Evolutionary conservation across 2,888 invertebrate species (phyloP).

Genomic region (Erannis defoliaria): DNA sequence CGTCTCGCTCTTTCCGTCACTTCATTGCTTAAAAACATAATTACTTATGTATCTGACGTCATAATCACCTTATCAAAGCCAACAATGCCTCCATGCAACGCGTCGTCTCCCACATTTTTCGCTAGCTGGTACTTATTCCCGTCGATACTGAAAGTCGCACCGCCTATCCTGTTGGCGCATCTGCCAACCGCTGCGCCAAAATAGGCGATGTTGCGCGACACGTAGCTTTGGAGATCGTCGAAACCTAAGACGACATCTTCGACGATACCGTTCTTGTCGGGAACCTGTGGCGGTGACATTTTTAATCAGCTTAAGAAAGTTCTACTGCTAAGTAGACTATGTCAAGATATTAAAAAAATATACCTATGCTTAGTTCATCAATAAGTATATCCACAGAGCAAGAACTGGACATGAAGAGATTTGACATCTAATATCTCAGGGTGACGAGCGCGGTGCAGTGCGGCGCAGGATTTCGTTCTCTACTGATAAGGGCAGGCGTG

Average conservation of each 20-base stretch:
- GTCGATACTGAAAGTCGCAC: slow-evolving; percentile 84
- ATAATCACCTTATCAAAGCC: slow-evolving; percentile 91
- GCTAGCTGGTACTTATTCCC: slow-evolving; percentile 89
- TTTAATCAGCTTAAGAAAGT: background rate
- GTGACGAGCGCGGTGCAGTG: too few species aligned
- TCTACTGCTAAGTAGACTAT: too few species aligned
- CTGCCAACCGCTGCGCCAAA: slow-evolving; percentile 95
- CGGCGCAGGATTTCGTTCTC: too few species aligned
- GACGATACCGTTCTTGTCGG: slow-evolving; percentile 89
- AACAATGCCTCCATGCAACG: slow-evolving; percentile 94
- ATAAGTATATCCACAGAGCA: too few species aligned
- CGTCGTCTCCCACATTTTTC: slow-evolving; percentile 90
- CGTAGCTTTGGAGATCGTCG: slow-evolving; percentile 90
- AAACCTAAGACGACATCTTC: slow-evolving; percentile 94
- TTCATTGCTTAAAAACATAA: too few species aligned
- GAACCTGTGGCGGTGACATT: slow-evolving; percentile 77
- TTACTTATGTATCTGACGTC: too few species aligned
- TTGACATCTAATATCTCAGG: too few species aligned
- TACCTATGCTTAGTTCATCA: too few species aligned
- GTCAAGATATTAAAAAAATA: too few species aligned
- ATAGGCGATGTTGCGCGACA: slow-evolving; percentile 85
- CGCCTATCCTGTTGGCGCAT: slow-evolving; percentile 93
- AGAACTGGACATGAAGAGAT: too few species aligned
- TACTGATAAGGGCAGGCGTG: too few species aligned
- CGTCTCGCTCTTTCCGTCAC: too few species aligned